These are phyloP conservation scores for Rhea pennata DNA, from an alignment of 2,113 vertebrate genomes.

Conservation along the genomic window DNA sequence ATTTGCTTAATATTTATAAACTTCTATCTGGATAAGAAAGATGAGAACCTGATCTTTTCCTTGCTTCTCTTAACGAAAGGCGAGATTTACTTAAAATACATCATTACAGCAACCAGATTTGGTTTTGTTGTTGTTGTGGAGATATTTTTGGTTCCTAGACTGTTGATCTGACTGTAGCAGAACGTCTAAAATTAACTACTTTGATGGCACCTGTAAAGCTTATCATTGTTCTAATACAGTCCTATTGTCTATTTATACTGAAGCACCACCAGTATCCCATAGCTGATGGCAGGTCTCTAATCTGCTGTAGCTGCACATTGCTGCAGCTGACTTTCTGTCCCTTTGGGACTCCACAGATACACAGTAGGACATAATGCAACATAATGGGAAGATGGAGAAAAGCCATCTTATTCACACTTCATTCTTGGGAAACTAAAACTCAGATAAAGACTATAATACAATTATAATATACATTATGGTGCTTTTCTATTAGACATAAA, in stretches of 20 bases:
- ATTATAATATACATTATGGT: neutral
- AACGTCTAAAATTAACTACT: neutral
- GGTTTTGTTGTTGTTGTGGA: neutral
- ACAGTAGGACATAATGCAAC: neutral
- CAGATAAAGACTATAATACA: neutral
- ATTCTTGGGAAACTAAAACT: neutral
- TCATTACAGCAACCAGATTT: neutral
- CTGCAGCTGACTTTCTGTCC: neutral
- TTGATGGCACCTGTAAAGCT: neutral
- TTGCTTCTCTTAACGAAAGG: neutral
- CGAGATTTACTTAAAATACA: slow-evolving; percentile 18
- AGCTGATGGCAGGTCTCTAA: neutral
- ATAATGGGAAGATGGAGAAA: neutral
- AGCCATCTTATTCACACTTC: neutral
- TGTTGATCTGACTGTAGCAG: neutral
- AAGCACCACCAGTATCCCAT: rapidly evolving
- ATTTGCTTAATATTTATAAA: slow-evolving; percentile 28
- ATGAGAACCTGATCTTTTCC: slow-evolving; percentile 23
- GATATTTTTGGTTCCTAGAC: neutral
- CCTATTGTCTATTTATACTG: neutral
- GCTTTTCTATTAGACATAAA: neutral
- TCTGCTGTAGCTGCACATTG: neutral
- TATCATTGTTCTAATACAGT: neutral
- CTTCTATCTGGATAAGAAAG: slow-evolving; percentile 18
- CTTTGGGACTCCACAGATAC: neutral